Base-by-base conservation (phyloP, 2,797 vertebrate species). In the Poecilia picta region DNA sequence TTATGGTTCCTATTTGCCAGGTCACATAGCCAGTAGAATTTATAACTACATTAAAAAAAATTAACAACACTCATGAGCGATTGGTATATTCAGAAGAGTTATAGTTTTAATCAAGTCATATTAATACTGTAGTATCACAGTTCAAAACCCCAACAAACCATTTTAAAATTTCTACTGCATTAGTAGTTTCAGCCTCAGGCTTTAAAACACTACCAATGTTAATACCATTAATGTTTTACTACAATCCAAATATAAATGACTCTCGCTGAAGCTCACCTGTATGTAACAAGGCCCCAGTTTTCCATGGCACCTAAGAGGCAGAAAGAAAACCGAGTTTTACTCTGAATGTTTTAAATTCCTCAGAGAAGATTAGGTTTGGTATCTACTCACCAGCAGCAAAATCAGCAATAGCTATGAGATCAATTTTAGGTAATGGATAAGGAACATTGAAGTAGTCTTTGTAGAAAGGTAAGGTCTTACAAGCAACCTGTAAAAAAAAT, bases 271-370 rank as follows among this genome's bases (percentile, higher is more conserved):
- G 28, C n/a, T 95, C 95, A 99, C 98, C 98, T 99, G 96, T 99
- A 99, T 85, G 98, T 99, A 92, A 99, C 98, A 96, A 99, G 97
- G 95, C 98, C 98, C 98, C 98, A 99, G 96, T 99, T 99, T 93
- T 99, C 98, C 98, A 99, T 99, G 96, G 98, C 98, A 97, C 98
- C 98, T 99, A 95, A 90, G 72, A 0, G 49, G 2, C 49, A 74
- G 53, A 68, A 94, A 88, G 92, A 89, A 74, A 23, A 0, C 49
- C 0, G 1, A 1, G 23, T 76, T 77, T 95, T 72, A 92, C 86
- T 91, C 55, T 77, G 81, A 93, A 73, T 33, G 4, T 4, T 3
- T 28, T 23, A 81, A 84, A 81, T 84, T 41, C 36, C 20, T 23
- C n/a, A 68, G 36, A 23, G 64, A 68, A 23, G 20, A 0, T 43